Percentiles rank a stretch among this genome's conserved stretches.
phyloP scores from a whole-genome alignment of 2,888 invertebrate genomes.

The Thysanoteuthis rhombus region DNA sequence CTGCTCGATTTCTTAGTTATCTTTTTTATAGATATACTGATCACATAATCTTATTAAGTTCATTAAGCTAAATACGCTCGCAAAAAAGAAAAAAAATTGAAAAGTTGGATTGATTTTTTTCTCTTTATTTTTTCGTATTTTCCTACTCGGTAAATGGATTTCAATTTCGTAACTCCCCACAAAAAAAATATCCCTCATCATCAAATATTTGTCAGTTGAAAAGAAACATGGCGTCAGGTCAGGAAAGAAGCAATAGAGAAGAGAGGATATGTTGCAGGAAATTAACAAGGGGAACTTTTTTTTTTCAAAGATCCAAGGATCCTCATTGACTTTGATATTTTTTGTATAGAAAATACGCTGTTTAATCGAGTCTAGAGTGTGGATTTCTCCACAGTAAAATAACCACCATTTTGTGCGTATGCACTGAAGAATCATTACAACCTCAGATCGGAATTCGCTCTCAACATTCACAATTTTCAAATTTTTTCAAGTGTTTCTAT shows the following conservation, averaged over 20 bases:
- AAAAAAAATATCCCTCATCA: neutral
- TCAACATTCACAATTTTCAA: too few relatives aligned
- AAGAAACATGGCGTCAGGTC: neutral
- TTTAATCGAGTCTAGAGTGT: neutral
- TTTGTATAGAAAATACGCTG: neutral
- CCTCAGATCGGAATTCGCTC: too few relatives aligned
- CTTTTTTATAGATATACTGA: neutral
- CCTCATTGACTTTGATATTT: neutral
- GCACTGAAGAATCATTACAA: too few relatives aligned
- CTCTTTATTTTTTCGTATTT: neutral
- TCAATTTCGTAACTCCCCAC: neutral
- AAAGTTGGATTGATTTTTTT: neutral
- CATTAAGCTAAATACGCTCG: neutral
- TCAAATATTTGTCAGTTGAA: neutral
- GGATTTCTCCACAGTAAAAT: neutral
- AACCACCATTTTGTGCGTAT: neutral
- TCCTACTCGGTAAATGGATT: neutral
- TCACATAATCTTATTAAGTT: neutral
- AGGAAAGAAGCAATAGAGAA: too few relatives aligned
- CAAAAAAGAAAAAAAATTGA: neutral
- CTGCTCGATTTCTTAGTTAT: neutral
- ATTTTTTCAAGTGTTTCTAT: too few relatives aligned
- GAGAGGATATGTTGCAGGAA: too few relatives aligned
- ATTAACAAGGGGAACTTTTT: too few relatives aligned
- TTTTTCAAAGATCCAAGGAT: neutral